phyloP scores from a whole-genome alignment of 2,888 invertebrate genomes.

The Erannis defoliaria region DNA sequence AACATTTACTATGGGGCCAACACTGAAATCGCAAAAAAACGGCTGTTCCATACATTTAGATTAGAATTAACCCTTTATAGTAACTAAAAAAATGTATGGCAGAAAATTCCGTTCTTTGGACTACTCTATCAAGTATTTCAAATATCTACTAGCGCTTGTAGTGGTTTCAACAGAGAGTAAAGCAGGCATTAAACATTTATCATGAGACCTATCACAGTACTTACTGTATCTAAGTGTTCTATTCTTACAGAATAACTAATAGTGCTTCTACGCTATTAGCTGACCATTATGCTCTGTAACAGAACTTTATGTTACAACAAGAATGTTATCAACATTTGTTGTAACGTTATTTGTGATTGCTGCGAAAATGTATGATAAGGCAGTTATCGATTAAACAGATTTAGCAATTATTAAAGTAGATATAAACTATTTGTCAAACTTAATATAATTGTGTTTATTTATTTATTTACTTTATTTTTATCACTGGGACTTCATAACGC shows the following conservation, averaged over 20 bases:
- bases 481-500: no score
- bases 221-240: conserved; percentile 15
- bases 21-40: no score
- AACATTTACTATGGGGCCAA: no score
- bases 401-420: no score
- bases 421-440: no score
- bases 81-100: no score
- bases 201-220: conserved; percentile 4
- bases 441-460: no score
- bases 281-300: conserved; percentile 23
- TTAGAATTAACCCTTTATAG: no score
- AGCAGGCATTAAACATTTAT: conserved; percentile 9
- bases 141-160: not conserved
- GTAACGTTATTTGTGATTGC: no score
- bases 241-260: conserved; percentile 16
- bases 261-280: conserved; percentile 38
- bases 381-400: no score
- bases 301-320: not conserved
- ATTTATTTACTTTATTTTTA: no score
- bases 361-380: not conserved
- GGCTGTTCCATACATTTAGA: no score
- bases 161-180: not conserved
- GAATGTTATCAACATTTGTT: not conserved
- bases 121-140: not conserved
- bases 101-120: not conserved